A percentile compares a stretch with the other conserved stretches of the same genome.
phyloP scores from a whole-genome alignment of 2,113 vertebrate genomes.

The Colossoma macropomum region DNA sequence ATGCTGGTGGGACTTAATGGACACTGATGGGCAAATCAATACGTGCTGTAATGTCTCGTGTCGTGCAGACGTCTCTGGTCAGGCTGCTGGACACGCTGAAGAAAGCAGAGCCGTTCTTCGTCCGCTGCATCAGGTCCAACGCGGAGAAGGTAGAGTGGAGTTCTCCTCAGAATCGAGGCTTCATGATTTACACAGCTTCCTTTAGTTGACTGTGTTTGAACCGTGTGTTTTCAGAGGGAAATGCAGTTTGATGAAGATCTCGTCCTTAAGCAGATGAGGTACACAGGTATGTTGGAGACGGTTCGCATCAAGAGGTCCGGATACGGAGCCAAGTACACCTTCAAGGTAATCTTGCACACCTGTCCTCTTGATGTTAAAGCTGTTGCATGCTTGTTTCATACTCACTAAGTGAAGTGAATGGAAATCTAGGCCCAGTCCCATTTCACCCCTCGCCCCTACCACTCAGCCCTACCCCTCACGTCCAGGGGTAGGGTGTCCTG shows the following conservation, averaged over 20 bases:
- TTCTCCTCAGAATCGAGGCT: neutral
- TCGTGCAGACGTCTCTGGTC: constrained; percentile 84
- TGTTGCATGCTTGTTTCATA: no score
- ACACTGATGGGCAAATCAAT: constrained; percentile 48
- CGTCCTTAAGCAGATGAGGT: constrained; percentile 89
- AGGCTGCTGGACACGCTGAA: constrained; percentile 85
- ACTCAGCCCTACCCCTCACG: no score
- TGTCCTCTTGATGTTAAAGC: neutral
- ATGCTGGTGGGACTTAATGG: constrained; percentile 39
- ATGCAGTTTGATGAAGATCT: constrained; percentile 88
- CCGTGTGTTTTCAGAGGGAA: constrained; percentile 78
- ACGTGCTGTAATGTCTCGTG: constrained; percentile 17
- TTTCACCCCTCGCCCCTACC: no score
- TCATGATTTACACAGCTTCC: neutral
- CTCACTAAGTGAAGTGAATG: no score
- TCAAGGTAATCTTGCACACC: constrained; percentile 78
- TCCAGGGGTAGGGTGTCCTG: no score
- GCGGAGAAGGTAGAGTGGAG: constrained; percentile 83
- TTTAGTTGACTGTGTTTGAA: neutral
- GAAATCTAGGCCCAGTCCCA: no score
- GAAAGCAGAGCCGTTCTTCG: constrained; percentile 91
- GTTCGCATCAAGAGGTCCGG: constrained; percentile 88
- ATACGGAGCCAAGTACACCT: constrained; percentile 91
- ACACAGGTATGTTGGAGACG: constrained; percentile 88
- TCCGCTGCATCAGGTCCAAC: constrained; percentile 92